Percentiles rank a stretch among this genome's conserved stretches.
Evolutionary conservation across 2,113 vertebrate species (phyloP).

Genomic region (Carlito syrichta): DNA sequence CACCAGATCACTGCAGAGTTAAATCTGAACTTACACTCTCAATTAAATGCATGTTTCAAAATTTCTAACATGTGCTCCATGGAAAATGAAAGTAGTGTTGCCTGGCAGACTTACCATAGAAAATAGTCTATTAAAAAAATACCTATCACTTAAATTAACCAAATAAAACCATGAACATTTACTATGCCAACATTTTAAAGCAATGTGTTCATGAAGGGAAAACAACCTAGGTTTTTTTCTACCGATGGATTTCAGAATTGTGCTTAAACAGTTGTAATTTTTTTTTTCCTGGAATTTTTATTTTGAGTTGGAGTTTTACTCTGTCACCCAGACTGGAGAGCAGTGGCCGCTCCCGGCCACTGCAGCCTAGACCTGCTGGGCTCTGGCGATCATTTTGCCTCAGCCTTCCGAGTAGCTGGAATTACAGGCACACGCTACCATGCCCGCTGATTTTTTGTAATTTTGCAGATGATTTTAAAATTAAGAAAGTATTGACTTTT

Average conservation of each 20-base stretch:
- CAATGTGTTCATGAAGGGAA: too few relatives aligned
- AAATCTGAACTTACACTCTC: not conserved
- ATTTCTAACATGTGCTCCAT: not conserved
- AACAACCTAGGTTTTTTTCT: not conserved
- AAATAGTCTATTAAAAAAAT: not conserved
- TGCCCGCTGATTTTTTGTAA: too few relatives aligned
- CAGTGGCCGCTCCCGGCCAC: too few relatives aligned
- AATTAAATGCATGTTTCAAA: conserved; percentile 13
- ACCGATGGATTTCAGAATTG: not conserved
- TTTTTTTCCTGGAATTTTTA: too few relatives aligned
- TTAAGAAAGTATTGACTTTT: not conserved
- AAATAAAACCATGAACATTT: not conserved
- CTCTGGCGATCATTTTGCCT: too few relatives aligned
- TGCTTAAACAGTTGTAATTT: not conserved
- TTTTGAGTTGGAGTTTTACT: too few relatives aligned
- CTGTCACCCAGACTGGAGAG: too few relatives aligned
- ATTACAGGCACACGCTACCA: too few relatives aligned
- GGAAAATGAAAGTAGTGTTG: not conserved
- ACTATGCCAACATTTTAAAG: not conserved
- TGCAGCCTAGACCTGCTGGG: too few relatives aligned
- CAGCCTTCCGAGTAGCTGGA: too few relatives aligned
- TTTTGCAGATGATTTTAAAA: too few relatives aligned
- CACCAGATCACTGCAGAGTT: not conserved
- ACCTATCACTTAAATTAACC: not conserved
- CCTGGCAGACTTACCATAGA: not conserved